Evolutionary conservation across 2,113 vertebrate genomes (phyloP).

Genomic region (Coracopsis vasa): DNA sequence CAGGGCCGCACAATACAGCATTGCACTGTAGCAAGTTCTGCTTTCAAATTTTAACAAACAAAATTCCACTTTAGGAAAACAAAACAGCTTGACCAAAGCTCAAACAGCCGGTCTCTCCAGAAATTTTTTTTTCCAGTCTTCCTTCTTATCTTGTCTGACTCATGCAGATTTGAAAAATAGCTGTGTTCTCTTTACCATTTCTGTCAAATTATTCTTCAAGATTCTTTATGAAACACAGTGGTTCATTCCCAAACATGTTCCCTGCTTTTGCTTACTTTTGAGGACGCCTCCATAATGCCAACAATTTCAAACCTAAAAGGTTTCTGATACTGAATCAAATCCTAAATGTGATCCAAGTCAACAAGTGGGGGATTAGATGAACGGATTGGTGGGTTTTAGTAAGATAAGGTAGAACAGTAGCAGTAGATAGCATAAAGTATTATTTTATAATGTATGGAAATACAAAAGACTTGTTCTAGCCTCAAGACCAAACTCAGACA

Average conservation of each 20-base stretch:
- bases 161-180: not conserved
- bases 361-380: not conserved
- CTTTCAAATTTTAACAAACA: not conserved
- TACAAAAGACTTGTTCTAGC: not conserved
- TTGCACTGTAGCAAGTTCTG: not conserved
- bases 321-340: not conserved
- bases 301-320: not conserved
- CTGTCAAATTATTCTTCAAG: not conserved
- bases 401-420: not conserved
- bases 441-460: not conserved
- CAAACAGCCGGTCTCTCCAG: not conserved
- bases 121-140: not conserved
- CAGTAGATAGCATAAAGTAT: not conserved
- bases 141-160: not conserved
- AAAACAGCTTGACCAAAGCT: not conserved
- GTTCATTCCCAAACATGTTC: not conserved
- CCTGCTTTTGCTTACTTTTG: not conserved
- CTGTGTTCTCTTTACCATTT: not conserved
- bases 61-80: not conserved
- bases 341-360: not conserved
- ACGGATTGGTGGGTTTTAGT: not conserved
- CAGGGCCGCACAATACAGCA: not conserved
- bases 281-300: not conserved
- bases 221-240: not conserved
- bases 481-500: not conserved